Conservation (phyloP, 2,797 vertebrate species). For the Nyctalus aviator region DNA sequence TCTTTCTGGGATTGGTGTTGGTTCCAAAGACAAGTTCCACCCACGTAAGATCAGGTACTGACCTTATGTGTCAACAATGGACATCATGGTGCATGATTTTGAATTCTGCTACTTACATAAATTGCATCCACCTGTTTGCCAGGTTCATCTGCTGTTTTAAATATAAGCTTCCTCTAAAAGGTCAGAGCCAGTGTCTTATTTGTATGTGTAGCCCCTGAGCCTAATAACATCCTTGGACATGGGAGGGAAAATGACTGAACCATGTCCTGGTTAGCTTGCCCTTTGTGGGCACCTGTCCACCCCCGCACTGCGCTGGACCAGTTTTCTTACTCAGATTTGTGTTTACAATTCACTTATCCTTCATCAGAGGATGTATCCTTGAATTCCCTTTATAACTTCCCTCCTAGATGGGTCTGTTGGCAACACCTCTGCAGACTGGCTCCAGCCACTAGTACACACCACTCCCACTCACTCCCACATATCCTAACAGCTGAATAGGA, state of each 20-base stretch:
- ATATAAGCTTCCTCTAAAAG: background rate
- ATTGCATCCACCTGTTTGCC: background rate
- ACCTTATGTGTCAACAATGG: background rate
- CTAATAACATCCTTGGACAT: background rate
- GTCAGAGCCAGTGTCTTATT: slow-evolving; percentile 7
- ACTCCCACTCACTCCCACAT: background rate
- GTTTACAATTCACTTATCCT: slow-evolving; percentile 20
- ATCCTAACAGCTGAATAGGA: background rate
- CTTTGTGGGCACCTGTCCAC: background rate
- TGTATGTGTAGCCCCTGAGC: background rate
- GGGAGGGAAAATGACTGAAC: background rate
- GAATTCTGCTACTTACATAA: slow-evolving; percentile 3
- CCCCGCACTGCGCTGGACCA: background rate
- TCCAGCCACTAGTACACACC: background rate
- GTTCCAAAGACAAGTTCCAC: background rate
- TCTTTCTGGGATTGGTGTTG: background rate
- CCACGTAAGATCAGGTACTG: background rate
- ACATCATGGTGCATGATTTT: background rate
- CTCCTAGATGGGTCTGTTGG: background rate
- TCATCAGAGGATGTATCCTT: background rate
- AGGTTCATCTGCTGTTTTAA: background rate
- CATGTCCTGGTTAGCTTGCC: background rate
- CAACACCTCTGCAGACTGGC: background rate
- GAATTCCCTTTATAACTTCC: background rate
- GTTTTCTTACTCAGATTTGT: background rate